A percentile compares a stretch with the other conserved stretches of the same genome.
These are phyloP conservation scores for Nowickia ferox DNA, from an alignment of 2,888 invertebrate genomes.

Conservation along the genomic window DNA sequence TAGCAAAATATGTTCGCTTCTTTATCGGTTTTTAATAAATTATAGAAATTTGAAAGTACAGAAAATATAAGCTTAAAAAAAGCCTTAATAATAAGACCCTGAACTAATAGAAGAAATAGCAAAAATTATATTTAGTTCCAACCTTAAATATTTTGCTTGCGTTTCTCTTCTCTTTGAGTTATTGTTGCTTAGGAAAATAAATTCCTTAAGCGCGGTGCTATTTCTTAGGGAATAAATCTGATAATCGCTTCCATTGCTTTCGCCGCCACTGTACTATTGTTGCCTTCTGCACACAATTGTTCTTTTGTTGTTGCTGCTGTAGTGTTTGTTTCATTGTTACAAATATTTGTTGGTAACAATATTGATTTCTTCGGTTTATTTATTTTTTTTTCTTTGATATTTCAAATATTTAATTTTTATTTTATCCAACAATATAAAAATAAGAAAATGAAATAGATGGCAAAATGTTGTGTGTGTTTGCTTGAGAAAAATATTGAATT, in stretches of 20 bases:
- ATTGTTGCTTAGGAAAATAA: neutral
- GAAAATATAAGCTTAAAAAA: no score
- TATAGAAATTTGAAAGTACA: no score
- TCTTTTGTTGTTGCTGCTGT: slow-evolving; percentile 10
- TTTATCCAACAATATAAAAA: slow-evolving; percentile 19
- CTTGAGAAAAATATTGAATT: slow-evolving; percentile 51
- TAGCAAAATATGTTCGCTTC: no score
- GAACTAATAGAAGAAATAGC: no score
- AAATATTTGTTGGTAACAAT: slow-evolving; percentile 66
- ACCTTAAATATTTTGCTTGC: no score
- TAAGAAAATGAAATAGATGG: slow-evolving; percentile 23
- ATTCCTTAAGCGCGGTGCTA: slow-evolving; percentile 28
- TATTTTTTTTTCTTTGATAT: slow-evolving; percentile 25
- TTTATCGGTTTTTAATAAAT: no score
- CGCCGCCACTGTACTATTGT: slow-evolving; percentile 50
- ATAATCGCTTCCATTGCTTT: slow-evolving; percentile 30
- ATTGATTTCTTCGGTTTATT: slow-evolving; percentile 64
- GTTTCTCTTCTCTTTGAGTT: no score
- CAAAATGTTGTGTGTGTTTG: slow-evolving; percentile 22
- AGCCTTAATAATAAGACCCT: no score
- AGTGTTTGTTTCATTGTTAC: slow-evolving; percentile 57
- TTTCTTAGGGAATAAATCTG: slow-evolving; percentile 8
- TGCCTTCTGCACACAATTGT: neutral
- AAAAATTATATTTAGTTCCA: no score
- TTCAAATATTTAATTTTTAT: slow-evolving; percentile 31